Conservation (phyloP, 2,888 invertebrate species). For the Acanthosepion lycidas region DNA sequence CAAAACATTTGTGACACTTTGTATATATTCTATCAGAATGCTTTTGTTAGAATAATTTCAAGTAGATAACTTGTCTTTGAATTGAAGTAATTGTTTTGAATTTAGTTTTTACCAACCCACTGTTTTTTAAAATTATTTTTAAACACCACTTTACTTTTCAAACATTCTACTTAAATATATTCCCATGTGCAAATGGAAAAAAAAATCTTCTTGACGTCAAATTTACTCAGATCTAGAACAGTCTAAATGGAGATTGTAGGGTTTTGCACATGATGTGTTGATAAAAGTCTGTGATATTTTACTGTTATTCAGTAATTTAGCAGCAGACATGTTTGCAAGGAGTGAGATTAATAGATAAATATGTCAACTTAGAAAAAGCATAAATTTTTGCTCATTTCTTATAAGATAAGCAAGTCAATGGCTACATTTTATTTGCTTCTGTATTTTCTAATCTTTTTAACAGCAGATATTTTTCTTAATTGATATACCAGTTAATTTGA, state of each 20-base stretch:
- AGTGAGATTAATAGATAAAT: not conserved
- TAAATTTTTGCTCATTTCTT: not conserved
- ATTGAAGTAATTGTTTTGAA: not conserved
- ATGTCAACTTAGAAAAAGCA: not conserved
- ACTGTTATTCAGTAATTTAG: not conserved
- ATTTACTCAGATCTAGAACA: not conserved
- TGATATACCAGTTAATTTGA: conserved; percentile 10
- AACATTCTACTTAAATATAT: not conserved
- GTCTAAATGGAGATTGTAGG: not conserved
- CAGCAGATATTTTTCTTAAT: not conserved
- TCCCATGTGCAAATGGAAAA: not conserved
- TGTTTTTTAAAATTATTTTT: too few relatives aligned
- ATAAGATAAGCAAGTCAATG: not conserved
- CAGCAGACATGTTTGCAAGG: not conserved
- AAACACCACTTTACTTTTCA: too few relatives aligned
- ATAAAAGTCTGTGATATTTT: not conserved
- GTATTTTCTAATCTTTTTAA: not conserved
- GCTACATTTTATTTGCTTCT: conserved; percentile 6
- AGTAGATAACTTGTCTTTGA: not conserved
- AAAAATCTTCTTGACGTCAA: not conserved
- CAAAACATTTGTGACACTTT: too few relatives aligned
- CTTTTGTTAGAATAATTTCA: not conserved
- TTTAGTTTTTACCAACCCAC: not conserved
- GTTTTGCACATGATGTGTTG: not conserved
- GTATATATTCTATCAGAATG: not conserved